phyloP scores from a whole-genome alignment of 1,140 invertebrate species.

The Bacillus rossius region DNA sequence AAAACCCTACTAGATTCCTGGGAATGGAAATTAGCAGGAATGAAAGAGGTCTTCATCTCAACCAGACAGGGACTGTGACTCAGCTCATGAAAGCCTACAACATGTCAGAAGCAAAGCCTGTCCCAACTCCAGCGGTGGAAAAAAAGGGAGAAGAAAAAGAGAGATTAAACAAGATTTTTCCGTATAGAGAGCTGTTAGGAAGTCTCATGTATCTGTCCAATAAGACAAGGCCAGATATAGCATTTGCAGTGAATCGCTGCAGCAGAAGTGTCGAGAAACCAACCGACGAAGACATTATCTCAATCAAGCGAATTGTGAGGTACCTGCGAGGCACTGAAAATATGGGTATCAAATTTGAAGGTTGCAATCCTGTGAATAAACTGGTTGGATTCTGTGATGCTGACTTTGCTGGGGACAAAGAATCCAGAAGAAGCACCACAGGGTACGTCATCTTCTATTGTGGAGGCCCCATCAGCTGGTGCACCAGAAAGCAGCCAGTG shows the following conservation, averaged over 20 bases:
- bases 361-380: background rate
- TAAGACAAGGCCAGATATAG: slow-evolving; percentile 21
- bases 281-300: slow-evolving; percentile 21
- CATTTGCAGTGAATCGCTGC: slow-evolving; percentile 17
- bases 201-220: slow-evolving; percentile 8
- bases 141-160: background rate
- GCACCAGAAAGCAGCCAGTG: slow-evolving; percentile 23
- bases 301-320: slow-evolving; percentile 26
- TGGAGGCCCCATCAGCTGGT: slow-evolving; percentile 30
- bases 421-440: slow-evolving; percentile 27
- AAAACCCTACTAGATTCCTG: slow-evolving; percentile 15
- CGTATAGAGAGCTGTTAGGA: slow-evolving; percentile 19
- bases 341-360: slow-evolving; percentile 15
- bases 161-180: slow-evolving; percentile 7
- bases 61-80: slow-evolving; percentile 7
- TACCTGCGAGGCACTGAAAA: slow-evolving; percentile 28
- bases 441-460: slow-evolving; percentile 31
- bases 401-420: slow-evolving; percentile 31
- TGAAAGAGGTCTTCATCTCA: background rate
- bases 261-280: slow-evolving; percentile 20
- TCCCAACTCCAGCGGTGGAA: slow-evolving; percentile 4
- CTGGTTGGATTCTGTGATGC: slow-evolving; percentile 27
- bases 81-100: slow-evolving; percentile 12
- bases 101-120: background rate
- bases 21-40: slow-evolving; percentile 19